These are phyloP conservation scores for Drosophila prolongata DNA, from an alignment of 2,888 invertebrate genomes.

Conservation along the genomic window DNA sequence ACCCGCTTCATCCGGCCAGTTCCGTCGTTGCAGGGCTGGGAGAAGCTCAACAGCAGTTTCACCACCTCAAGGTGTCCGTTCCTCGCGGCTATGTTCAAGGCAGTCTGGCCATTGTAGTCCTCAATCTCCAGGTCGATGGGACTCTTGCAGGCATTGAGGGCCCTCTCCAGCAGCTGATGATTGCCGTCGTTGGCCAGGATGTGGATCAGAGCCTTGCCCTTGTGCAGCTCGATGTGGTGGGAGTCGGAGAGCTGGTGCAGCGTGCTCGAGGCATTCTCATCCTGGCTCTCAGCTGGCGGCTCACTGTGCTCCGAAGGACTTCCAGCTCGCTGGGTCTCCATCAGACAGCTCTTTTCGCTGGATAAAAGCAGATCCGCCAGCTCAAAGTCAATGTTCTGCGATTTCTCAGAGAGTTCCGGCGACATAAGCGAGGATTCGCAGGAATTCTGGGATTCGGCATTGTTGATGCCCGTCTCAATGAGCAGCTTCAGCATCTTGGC, in stretches of 20 bases:
- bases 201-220: conserved; percentile 90
- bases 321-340: conserved; percentile 82
- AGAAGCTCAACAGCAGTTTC: conserved; percentile 86
- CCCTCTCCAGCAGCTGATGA: conserved; percentile 87
- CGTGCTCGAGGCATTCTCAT: conserved; percentile 83
- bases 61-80: conserved; percentile 91
- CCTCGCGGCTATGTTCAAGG: conserved; percentile 93
- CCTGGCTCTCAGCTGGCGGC: conserved; percentile 83
- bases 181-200: conserved; percentile 91
- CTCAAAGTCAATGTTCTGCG: conserved; percentile 84
- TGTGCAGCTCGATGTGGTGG: conserved; percentile 84
- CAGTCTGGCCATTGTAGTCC: conserved; percentile 93
- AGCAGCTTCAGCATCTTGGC: conserved; percentile 89
- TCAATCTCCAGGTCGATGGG: conserved; percentile 86
- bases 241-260: conserved; percentile 83
- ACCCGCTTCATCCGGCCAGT: conserved; percentile 86
- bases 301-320: conserved; percentile 84
- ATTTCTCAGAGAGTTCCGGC: conserved; percentile 84
- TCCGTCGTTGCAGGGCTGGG: conserved; percentile 82
- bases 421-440: conserved; percentile 84
- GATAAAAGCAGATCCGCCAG: conserved; percentile 83
- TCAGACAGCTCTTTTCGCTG: conserved; percentile 83
- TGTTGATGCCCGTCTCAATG: conserved; percentile 90
- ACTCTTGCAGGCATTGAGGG: conserved; percentile 87
- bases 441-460: conserved; percentile 83